These are phyloP conservation scores for Sebastes taczanowskii DNA, from an alignment of 2,797 vertebrate genomes.

Conservation along the genomic window DNA sequence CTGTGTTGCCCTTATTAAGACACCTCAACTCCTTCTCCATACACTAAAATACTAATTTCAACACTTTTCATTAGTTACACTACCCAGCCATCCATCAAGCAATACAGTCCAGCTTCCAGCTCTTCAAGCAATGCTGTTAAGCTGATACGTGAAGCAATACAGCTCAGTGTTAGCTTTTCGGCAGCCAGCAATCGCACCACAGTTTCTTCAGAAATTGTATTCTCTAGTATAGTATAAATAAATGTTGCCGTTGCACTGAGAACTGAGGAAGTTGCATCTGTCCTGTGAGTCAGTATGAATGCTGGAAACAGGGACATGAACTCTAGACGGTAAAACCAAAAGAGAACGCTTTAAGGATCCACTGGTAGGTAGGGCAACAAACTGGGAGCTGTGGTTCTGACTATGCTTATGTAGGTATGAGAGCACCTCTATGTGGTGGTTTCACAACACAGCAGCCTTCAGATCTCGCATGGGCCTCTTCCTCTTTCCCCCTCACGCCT, in stretches of 20 bases:
- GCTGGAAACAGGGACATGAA: neutral
- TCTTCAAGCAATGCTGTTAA: neutral
- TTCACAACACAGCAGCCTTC: conserved; percentile 49
- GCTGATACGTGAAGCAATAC: neutral
- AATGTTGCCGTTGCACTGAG: neutral
- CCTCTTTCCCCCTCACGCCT: neutral
- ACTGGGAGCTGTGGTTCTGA: conserved; percentile 11
- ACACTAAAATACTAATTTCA: neutral
- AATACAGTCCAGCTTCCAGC: neutral
- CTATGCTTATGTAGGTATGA: conserved; percentile 5
- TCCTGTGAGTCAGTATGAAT: neutral
- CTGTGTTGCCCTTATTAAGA: no score
- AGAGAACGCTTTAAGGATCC: neutral
- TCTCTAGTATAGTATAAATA: neutral
- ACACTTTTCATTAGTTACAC: neutral
- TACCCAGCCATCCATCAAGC: neutral
- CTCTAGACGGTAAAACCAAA: neutral
- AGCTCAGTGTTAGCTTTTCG: neutral
- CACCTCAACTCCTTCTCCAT: neutral
- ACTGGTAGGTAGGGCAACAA: neutral
- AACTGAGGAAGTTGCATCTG: neutral
- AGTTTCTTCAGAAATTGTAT: neutral
- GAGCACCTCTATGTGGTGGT: conserved; percentile 53
- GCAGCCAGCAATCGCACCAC: neutral
- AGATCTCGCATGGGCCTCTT: conserved; percentile 68